Percentiles rank a stretch among this genome's conserved stretches.
phyloP scores from a whole-genome alignment of 2,797 vertebrate genomes.

The Gobionotothen gibberifrons region DNA sequence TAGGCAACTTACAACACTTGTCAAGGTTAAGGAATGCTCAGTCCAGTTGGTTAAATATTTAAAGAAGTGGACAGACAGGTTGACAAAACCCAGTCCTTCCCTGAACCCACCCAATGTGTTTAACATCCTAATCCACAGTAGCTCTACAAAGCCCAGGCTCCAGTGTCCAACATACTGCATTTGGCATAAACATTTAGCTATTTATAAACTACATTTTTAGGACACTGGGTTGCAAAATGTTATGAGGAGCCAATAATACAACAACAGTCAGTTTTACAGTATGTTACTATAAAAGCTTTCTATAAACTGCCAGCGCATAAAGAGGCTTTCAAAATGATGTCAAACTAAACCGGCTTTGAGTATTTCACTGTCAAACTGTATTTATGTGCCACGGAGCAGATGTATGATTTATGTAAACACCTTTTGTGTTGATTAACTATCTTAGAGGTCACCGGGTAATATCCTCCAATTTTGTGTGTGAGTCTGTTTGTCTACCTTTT shows the following conservation, averaged over 20 bases:
- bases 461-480: slow-evolving; percentile 31
- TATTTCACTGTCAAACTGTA: slow-evolving; percentile 12
- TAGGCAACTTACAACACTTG: neutral
- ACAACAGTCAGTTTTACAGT: slow-evolving; percentile 9
- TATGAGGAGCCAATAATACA: slow-evolving; percentile 23
- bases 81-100: neutral
- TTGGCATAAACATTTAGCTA: slow-evolving; percentile 2
- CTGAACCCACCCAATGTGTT: neutral
- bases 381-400: slow-evolving; percentile 29
- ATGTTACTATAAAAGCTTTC: slow-evolving; percentile 15
- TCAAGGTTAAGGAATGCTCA: neutral
- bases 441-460: slow-evolving; percentile 55
- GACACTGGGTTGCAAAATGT: neutral
- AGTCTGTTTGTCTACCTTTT: slow-evolving; percentile 48
- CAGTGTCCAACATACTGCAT: neutral
- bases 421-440: slow-evolving; percentile 56
- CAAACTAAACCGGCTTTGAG: neutral
- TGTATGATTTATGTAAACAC: slow-evolving; percentile 56
- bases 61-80: neutral
- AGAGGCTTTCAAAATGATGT: slow-evolving; percentile 14
- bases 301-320: slow-evolving; percentile 21
- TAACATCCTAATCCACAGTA: no score
- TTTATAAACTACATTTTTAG: slow-evolving; percentile 3
- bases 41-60: neutral
- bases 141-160: no score